These are phyloP conservation scores for Caenorhabditis becei DNA, from an alignment of 2,888 invertebrate species.

Conservation along the genomic window DNA sequence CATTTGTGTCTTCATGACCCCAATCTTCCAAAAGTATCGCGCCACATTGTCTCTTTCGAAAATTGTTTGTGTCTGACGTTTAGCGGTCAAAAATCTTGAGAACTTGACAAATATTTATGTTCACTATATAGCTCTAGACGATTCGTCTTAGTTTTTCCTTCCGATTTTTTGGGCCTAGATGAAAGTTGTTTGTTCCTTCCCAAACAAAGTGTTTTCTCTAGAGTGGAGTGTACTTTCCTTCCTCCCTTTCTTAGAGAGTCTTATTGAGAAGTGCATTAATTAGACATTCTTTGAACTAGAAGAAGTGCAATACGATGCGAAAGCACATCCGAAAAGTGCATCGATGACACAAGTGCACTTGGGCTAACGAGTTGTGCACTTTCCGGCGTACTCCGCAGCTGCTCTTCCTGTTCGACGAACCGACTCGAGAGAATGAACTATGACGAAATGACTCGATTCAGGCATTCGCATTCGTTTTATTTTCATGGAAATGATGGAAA, in stretches of 20 bases:
- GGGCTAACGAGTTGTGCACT: conserved; percentile 20
- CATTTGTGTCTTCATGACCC: neutral
- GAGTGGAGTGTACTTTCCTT: neutral
- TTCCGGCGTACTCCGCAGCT: neutral
- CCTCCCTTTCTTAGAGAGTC: neutral
- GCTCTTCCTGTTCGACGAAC: conserved; percentile 1
- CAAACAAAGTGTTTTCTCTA: conserved; percentile 1
- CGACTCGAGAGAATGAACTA: neutral
- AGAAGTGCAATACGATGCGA: conserved; percentile 4
- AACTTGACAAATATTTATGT: conserved; percentile 56
- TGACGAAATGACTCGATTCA: neutral
- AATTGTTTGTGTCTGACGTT: conserved; percentile 36
- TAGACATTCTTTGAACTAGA: conserved; percentile 23
- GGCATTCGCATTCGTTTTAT: neutral
- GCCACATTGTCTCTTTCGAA: conserved; percentile 29
- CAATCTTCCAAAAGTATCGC: neutral
- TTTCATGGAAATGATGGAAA: neutral
- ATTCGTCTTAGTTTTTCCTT: conserved; percentile 4
- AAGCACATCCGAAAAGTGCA: conserved; percentile 18
- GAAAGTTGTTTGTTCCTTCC: conserved; percentile 9
- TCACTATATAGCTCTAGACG: conserved; percentile 20
- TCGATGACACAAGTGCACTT: neutral
- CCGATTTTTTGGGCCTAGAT: conserved; percentile 7
- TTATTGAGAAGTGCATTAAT: conserved; percentile 34
- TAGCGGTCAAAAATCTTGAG: conserved; percentile 55